Conservation (phyloP, 1,140 invertebrate species). For the Gryllus bimaculatus region DNA sequence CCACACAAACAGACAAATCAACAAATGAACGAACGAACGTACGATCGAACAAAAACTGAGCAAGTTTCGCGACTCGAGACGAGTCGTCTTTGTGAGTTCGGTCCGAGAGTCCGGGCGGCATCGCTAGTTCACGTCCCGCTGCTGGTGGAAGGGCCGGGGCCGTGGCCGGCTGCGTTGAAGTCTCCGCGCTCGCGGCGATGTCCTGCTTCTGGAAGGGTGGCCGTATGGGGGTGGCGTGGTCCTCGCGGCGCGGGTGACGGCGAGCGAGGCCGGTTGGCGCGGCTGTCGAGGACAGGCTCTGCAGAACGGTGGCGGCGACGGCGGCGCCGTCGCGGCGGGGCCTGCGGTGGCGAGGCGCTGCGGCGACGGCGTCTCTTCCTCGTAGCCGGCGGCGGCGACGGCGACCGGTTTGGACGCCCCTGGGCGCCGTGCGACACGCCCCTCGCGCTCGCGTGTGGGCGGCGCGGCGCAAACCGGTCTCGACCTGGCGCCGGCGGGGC, state of each 20-base stretch:
- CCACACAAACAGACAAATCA: slow-evolving; percentile 4
- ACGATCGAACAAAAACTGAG: neutral
- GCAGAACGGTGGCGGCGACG: neutral
- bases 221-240: neutral
- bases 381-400: no score
- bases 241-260: no score
- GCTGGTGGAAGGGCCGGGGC: neutral
- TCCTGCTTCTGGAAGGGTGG: no score
- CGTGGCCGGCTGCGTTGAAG: neutral
- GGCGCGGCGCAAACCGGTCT: neutral
- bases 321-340: no score
- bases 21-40: neutral
- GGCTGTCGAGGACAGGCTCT: no score
- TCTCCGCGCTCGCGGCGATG: neutral
- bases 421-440: neutral
- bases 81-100: no score
- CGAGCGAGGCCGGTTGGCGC: neutral
- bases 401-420: neutral
- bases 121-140: neutral
- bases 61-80: neutral
- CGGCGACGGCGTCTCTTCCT: no score
- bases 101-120: no score
- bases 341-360: no score
- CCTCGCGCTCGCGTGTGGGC: neutral
- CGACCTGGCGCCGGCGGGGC: neutral